Base-by-base conservation (phyloP, 2,113 vertebrate genomes). In the Campylomormyrus tamandua region DNA sequence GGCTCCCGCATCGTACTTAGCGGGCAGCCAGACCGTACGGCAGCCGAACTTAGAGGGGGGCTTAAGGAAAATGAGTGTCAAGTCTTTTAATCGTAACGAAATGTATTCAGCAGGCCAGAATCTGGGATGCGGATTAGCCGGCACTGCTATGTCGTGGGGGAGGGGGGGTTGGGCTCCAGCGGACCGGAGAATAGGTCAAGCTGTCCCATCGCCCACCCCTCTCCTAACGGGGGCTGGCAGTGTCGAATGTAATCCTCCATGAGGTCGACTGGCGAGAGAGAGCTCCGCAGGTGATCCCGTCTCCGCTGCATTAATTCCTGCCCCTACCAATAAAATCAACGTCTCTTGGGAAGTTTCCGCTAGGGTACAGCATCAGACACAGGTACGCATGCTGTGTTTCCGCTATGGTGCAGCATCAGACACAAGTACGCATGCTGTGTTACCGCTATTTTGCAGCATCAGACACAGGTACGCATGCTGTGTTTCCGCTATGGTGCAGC, bases 51-150 rank as follows among this genome's bases (percentile, higher is more conserved):
- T 95, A 95, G 93, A 92, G 91, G 92, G 95, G 62, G 94, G 94
- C 92, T 93, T 91, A 92, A 91, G 91, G 91, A 94, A 93, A 92
- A 91, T 92, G 93, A 95, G 94, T 95, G 96, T 96, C 95, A 95
- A 96, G 92, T 94, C 94, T 94, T 96, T 96, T 96, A 95, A 96
- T 96, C 94, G 94, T 48, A 19, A 91, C 92, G 77, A 92, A 95
- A 95, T 89, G 91, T 92, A 92, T 91, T 92, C 92, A 92, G 86
- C 87, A 83, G 93, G 90, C 92, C 92, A 91, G 91, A 91, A 92
- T 93, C 93, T 95, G 94, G 95, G 62, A 92, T 91, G 89, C 91
- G 90, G 94, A 94, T 96, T 94, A 95, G 90, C 92, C 90, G 70
- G 92, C 92, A 90, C 90, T 92, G 91, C 88, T 89, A 89, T 92